Evolutionary conservation across 2,888 invertebrate species (phyloP), one percentile per base, ranked within the genome.

Genomic region (Camptogramma bilineatum): DNA sequence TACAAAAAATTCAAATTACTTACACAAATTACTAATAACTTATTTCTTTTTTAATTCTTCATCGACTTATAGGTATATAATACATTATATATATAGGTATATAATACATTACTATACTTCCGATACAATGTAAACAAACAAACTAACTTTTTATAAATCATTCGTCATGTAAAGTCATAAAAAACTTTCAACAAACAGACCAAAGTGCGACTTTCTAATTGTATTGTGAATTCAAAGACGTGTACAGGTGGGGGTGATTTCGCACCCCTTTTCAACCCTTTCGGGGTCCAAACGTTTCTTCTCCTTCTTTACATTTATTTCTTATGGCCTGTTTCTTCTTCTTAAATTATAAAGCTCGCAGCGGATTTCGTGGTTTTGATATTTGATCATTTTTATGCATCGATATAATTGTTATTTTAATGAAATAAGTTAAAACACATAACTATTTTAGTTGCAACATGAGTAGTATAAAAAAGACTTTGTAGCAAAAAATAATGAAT

Each of bases 241-340:
- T 80, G 85, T 87, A 83, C 85, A 88, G 85, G 86, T 85, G 84
- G 89, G 88, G 91, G 88, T 76, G 83, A 79, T 75, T 83, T 79
- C 78, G 83, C 90, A 86, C 91, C 90, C 90, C 87, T 84, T 83
- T 85, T 84, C 90, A 92, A 93, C 92, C 93, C 93, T 93, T 93
- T 91, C 87, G 90, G 84, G 87, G 87, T 88, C 87, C 88, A 84
- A 88, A 86, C 90, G 89, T 88, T 91, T 92, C 91, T 93, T 92
- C 90, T 89, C 89, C 85, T 90, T 90, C 93, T 93, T 93, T 93
- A 90, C 92, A 93, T 92, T 93, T 93, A 93, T 93, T 93, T 93
- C 92, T 93, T 93, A 93, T 93, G 90, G 91, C 91, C 91, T 93
- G 93, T 93, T 93, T 92, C 93, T 93, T 93, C 93, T 93, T 93